Percentiles rank a stretch among this genome's conserved stretches.
These are phyloP conservation scores for Parnassius orleans DNA, from an alignment of 2,888 invertebrate species.

Conservation along the genomic window DNA sequence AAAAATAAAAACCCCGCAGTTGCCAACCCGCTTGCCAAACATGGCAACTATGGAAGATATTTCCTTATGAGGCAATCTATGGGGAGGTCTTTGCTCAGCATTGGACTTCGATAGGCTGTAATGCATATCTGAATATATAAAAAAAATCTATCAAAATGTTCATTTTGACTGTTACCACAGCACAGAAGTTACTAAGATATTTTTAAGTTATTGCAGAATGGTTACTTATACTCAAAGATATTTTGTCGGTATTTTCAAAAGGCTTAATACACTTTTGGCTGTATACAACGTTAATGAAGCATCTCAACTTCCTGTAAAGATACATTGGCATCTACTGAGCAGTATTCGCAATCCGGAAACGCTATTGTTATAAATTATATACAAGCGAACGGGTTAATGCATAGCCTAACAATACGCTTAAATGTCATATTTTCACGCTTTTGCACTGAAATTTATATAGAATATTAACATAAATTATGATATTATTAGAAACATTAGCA, in stretches of 20 bases:
- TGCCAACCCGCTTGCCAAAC: no score
- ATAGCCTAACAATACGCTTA: slow-evolving; percentile 35
- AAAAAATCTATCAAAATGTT: no score
- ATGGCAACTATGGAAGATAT: no score
- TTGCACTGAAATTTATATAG: background rate
- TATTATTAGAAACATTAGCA: no score
- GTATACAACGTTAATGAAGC: slow-evolving; percentile 66
- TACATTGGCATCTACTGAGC: slow-evolving; percentile 49
- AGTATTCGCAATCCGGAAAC: slow-evolving; percentile 72
- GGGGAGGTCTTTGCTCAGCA: no score
- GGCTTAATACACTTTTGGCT: slow-evolving; percentile 49
- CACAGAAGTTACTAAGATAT: no score
- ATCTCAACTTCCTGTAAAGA: slow-evolving; percentile 61
- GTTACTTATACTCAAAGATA: slow-evolving; percentile 28
- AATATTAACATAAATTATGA: no score
- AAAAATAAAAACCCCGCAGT: no score
- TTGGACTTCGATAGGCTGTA: no score
- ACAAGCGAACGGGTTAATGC: slow-evolving; percentile 62
- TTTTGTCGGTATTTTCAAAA: slow-evolving; percentile 58
- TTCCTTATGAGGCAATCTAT: no score
- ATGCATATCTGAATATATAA: no score
- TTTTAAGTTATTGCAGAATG: background rate
- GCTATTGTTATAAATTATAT: slow-evolving; percentile 50
- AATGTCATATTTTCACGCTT: slow-evolving; percentile 51
- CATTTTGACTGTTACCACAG: no score